Evolutionary conservation across 1,140 invertebrate genomes (phyloP).

Genomic region (Heliconius melpomene): DNA sequence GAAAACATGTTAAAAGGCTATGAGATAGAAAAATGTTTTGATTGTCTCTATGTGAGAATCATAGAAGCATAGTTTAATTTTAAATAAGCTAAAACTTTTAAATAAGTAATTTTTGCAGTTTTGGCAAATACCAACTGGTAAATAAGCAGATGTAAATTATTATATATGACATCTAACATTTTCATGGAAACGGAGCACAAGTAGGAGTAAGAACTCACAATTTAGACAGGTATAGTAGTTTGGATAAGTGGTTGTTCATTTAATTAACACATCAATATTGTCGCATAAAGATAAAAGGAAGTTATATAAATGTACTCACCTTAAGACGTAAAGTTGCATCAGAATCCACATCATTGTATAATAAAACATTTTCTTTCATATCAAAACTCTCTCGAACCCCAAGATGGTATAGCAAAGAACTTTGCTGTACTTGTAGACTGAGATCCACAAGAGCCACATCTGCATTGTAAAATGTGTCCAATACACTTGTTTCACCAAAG

Average conservation of each 20-base stretch:
- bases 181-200: too few relatives aligned
- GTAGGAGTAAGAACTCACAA: too few relatives aligned
- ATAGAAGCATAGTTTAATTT: not conserved
- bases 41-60: not conserved
- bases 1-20: constrained; percentile 1
- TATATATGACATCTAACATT: too few relatives aligned
- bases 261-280: not conserved
- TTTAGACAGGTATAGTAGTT: too few relatives aligned
- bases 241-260: too few relatives aligned
- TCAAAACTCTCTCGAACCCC: constrained; percentile 98
- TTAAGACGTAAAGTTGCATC: constrained; percentile 92
- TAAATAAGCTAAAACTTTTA: too few relatives aligned
- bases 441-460: constrained; percentile 98
- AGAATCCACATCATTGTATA: constrained; percentile 94
- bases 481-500: constrained; percentile 91
- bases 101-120: too few relatives aligned
- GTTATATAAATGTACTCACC: constrained; percentile 77
- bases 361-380: constrained; percentile 98
- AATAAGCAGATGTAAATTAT: too few relatives aligned
- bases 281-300: not conserved
- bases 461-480: constrained; percentile 96
- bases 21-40: not conserved
- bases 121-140: too few relatives aligned
- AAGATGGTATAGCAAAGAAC: constrained; percentile 96
- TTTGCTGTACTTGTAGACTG: constrained; percentile 93